phyloP scores from a whole-genome alignment of 1,140 invertebrate species.

The Drosophila kikkawai region DNA sequence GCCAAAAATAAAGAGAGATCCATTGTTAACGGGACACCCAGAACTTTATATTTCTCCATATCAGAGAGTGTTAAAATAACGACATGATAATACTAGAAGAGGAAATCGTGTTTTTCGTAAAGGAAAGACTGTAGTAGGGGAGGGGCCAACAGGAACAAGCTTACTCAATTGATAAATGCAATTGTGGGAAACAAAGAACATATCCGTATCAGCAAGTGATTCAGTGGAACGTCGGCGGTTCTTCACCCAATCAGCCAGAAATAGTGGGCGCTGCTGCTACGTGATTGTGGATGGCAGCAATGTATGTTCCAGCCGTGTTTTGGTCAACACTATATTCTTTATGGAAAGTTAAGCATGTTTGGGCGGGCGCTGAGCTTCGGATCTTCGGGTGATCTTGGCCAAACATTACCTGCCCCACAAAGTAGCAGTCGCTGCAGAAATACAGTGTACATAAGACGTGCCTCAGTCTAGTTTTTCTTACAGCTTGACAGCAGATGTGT shows the following conservation, averaged over 20 bases:
- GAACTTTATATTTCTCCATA: slow-evolving; percentile 12
- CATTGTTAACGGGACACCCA: slow-evolving; percentile 42
- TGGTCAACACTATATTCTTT: slow-evolving; percentile 7
- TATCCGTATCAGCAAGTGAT: slow-evolving; percentile 57
- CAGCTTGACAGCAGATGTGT: slow-evolving; percentile 32
- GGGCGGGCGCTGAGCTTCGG: not conserved
- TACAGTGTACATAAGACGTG: slow-evolving; percentile 37
- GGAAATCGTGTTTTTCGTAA: slow-evolving; percentile 48
- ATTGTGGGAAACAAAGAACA: slow-evolving; percentile 48
- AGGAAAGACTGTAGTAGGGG: slow-evolving; percentile 5
- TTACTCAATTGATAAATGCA: slow-evolving; percentile 49
- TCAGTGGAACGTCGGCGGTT: slow-evolving; percentile 13
- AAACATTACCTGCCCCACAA: slow-evolving; percentile 45
- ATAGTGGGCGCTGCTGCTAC: slow-evolving; percentile 20
- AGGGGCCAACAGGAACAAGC: slow-evolving; percentile 22
- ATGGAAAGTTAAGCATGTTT: slow-evolving; percentile 26
- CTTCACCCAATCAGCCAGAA: slow-evolving; percentile 1
- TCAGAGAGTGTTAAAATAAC: slow-evolving; percentile 16
- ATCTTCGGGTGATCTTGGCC: slow-evolving; percentile 24
- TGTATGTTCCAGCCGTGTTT: slow-evolving; percentile 11
- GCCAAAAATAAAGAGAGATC: slow-evolving; percentile 44
- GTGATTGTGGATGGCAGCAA: slow-evolving; percentile 4
- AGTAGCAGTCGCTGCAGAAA: slow-evolving; percentile 20
- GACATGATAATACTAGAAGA: slow-evolving; percentile 49
- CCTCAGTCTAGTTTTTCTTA: slow-evolving; percentile 45